Percentiles rank a stretch among this genome's conserved stretches.
Evolutionary conservation across 2,797 vertebrate species (phyloP).

Genomic region (Menidia menidia): DNA sequence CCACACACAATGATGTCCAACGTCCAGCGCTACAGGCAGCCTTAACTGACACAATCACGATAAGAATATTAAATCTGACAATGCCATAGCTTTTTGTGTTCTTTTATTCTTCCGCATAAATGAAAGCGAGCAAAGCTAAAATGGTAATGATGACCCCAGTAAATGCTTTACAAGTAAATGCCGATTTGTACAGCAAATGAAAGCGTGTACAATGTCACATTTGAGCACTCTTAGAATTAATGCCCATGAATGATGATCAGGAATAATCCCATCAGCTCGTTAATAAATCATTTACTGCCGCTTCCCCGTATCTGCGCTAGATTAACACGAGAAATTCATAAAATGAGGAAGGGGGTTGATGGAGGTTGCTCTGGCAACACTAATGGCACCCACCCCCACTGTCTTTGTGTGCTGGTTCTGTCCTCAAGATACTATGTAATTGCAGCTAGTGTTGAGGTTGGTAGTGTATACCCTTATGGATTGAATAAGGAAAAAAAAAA

Average conservation of each 20-base stretch:
- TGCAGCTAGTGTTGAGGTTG: constrained; percentile 48
- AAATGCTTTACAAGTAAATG: constrained; percentile 52
- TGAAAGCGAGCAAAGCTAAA: constrained; percentile 54
- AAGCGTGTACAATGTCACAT: constrained; percentile 69
- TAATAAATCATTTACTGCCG: constrained; percentile 76
- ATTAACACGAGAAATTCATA: constrained; percentile 70
- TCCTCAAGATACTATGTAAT: constrained; percentile 58
- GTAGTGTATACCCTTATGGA: constrained; percentile 32
- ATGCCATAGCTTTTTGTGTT: constrained; percentile 39
- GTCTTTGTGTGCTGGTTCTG: constrained; percentile 43
- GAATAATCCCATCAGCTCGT: constrained; percentile 73
- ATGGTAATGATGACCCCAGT: constrained; percentile 52
- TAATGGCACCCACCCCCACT: constrained; percentile 69
- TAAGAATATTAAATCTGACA: constrained; percentile 60
- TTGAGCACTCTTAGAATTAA: constrained; percentile 64
- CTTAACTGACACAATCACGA: constrained; percentile 40
- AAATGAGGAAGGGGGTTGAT: constrained; percentile 47
- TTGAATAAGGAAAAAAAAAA: constrained; percentile 5
- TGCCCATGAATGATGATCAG: constrained; percentile 70
- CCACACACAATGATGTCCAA: constrained; percentile 1
- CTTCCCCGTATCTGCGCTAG: constrained; percentile 62
- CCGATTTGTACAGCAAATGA: constrained; percentile 66
- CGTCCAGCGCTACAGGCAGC: constrained; percentile 22
- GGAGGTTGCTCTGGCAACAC: constrained; percentile 72
- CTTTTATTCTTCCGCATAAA: constrained; percentile 34